These are phyloP conservation scores for Chionomys nivalis DNA, from an alignment of 2,113 vertebrate species.

Conservation along the genomic window DNA sequence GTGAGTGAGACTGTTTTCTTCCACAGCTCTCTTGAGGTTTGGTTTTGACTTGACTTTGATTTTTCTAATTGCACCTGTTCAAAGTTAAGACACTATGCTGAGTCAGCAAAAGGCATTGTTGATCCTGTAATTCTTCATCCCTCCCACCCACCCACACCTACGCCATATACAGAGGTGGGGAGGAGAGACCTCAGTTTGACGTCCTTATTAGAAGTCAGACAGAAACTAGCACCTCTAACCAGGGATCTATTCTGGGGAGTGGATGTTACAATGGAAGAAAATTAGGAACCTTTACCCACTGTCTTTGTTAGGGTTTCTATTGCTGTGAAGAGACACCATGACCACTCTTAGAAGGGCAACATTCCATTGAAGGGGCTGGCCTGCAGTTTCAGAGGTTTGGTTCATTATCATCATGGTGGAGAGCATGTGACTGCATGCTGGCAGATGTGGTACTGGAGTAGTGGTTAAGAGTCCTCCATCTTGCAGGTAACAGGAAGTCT, in stretches of 20 bases:
- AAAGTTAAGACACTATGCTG: not conserved
- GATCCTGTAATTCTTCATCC: not conserved
- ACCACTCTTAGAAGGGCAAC: no score
- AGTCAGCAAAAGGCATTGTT: constrained; percentile 51
- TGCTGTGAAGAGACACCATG: no score
- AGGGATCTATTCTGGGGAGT: not conserved
- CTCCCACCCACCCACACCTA: not conserved
- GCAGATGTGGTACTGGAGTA: no score
- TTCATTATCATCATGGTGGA: no score
- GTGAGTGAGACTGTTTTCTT: not conserved
- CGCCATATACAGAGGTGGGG: no score
- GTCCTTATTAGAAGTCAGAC: not conserved
- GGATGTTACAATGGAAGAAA: not conserved
- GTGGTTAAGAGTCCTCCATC: no score
- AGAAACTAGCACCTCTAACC: not conserved
- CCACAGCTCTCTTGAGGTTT: not conserved
- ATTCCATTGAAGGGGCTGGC: no score
- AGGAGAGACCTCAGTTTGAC: not conserved
- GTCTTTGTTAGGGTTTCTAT: no score
- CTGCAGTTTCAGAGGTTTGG: no score
- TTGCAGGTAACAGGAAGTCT: no score
- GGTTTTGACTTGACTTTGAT: not conserved
- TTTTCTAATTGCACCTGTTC: constrained; percentile 18
- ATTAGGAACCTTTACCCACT: not conserved
- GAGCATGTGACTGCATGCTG: no score